Conservation (phyloP, 1,140 invertebrate species). For the Cotesia glomerata region DNA sequence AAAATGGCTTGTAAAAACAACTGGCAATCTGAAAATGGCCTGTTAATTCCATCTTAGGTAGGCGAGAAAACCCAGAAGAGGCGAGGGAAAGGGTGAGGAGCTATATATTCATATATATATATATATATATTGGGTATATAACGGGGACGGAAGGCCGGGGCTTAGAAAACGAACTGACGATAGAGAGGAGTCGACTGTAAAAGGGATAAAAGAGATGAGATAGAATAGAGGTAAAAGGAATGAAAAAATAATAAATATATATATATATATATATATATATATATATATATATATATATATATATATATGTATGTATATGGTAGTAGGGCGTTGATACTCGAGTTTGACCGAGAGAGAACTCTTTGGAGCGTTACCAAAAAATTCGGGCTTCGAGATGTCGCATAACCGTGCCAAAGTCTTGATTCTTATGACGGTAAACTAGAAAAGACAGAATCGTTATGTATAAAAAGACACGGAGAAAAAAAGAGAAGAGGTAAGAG, state of each 20-base stretch:
- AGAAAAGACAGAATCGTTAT: not conserved
- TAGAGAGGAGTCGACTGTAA: not conserved
- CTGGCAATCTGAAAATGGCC: conserved; percentile 50
- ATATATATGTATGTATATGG: not conserved
- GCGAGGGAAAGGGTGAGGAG: conserved; percentile 3
- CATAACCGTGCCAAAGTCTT: conserved; percentile 20
- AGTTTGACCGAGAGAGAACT: not conserved
- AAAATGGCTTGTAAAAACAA: conserved; percentile 44
- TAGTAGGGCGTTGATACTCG: not conserved
- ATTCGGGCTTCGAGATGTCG: conserved; percentile 8
- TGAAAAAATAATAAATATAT: not conserved
- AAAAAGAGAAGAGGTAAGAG: not conserved
- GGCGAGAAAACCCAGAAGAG: conserved; percentile 9
- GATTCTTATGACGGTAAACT: conserved; percentile 9
- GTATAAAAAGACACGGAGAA: not conserved
- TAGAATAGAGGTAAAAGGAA: not conserved
- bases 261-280: too few species aligned
- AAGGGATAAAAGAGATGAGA: conserved; percentile 1
- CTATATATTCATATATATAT: not conserved
- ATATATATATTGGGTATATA: not conserved
- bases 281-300: too few species aligned
- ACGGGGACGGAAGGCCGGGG: conserved; percentile 3
- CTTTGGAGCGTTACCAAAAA: conserved; percentile 17
- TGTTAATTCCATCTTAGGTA: conserved; percentile 26
- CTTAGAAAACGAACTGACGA: conserved; percentile 8